These are phyloP conservation scores for Serilophus lunatus DNA, from an alignment of 2,113 vertebrate genomes.

Conservation along the genomic window DNA sequence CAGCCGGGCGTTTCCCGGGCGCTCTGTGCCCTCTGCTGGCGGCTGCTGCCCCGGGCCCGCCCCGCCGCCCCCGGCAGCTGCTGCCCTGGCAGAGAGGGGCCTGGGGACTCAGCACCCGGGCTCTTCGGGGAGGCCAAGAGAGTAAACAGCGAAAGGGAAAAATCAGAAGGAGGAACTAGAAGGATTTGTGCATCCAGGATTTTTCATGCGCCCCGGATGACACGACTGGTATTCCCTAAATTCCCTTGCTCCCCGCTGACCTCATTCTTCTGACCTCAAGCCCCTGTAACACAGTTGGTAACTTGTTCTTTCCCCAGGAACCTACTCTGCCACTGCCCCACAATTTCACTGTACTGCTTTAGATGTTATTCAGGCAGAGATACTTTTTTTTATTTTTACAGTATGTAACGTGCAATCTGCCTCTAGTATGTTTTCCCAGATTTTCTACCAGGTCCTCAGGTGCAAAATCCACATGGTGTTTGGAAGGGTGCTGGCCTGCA, in stretches of 20 bases:
- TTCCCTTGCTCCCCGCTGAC: background rate
- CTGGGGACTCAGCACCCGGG: background rate
- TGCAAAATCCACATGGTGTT: background rate
- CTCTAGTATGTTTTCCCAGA: background rate
- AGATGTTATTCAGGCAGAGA: background rate
- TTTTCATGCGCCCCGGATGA: fast-evolving
- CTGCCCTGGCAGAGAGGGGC: background rate
- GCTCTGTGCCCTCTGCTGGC: constrained; percentile 17
- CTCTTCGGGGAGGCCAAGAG: too few species aligned
- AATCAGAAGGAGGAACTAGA: fast-evolving
- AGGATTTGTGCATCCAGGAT: fast-evolving
- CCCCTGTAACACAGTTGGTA: fast-evolving
- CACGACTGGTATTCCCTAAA: too few species aligned
- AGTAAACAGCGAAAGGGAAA: fast-evolving
- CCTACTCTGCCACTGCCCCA: too few species aligned
- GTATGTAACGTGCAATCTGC: background rate
- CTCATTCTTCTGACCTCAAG: background rate
- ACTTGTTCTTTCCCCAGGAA: background rate
- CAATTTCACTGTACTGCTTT: background rate
- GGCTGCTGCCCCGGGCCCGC: background rate
- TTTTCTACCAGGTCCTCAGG: background rate
- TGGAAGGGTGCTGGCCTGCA: background rate
- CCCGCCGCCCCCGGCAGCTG: too few species aligned
- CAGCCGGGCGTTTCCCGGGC: background rate
- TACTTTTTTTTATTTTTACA: too few species aligned